Evolutionary conservation across 2,797 vertebrate genomes (phyloP).

Genomic region (Forpus xanthops): DNA sequence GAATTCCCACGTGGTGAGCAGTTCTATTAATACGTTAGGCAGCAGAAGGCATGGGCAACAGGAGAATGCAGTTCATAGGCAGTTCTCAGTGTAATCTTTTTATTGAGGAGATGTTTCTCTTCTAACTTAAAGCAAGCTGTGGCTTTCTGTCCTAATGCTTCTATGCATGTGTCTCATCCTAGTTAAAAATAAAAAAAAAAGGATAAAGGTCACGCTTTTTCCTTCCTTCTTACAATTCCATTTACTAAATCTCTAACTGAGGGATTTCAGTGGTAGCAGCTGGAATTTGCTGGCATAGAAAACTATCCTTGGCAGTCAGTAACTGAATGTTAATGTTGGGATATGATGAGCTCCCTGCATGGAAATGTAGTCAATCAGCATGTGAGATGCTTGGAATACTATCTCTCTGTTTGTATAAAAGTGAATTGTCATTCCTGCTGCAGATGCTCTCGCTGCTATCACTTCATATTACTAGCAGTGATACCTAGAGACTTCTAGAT

Average conservation of each 20-base stretch:
- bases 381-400: background rate
- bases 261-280: background rate
- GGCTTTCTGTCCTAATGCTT: background rate
- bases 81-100: background rate
- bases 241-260: background rate
- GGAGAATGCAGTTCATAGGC: background rate
- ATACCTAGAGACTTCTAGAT: background rate
- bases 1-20: background rate
- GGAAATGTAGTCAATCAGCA: background rate
- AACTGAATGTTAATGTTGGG: background rate
- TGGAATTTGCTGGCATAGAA: background rate
- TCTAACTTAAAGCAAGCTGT: background rate
- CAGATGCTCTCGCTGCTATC: background rate
- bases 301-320: background rate
- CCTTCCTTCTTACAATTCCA: background rate
- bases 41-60: background rate
- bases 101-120: background rate
- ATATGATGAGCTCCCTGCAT: background rate
- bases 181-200: background rate
- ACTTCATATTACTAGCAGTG: background rate
- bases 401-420: fast-evolving
- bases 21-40: background rate
- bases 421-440: background rate
- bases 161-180: background rate
- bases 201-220: background rate